Evolutionary conservation across 2,888 invertebrate species (phyloP), one percentile per base, ranked within the genome.

Genomic region (Rhogogaster chlorosoma): DNA sequence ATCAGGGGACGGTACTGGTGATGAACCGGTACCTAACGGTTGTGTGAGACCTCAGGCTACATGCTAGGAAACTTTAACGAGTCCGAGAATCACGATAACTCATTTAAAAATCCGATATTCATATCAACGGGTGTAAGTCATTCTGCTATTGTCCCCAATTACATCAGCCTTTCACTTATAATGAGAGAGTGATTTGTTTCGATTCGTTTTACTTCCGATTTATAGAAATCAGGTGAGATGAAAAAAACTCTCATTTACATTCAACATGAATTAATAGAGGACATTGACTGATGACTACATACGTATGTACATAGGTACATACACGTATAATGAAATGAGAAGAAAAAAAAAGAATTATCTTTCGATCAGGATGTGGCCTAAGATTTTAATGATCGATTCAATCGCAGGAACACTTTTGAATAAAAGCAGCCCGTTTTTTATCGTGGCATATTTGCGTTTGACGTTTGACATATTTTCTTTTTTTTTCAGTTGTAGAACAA

Each of bases 11-110:
- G 45, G 83, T 26, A 32, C 15, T n/a, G 10, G 61, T 38, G 80
- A 70, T 61, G 42, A 83, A 83, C 83, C 83, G 83, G 64, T 83
- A 45, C 32, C 49, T 83, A 83, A 83, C 83, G 83, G 83, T 83
- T 67, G 70, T 64, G 5, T 12, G 67, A 61, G 5, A 80, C 80
- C 38, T n/a, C 61, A 61, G 57, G 61, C 80, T 49, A 53, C 49
- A 57, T 80, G 80, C 36, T 61, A 61, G 38, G 57, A 38, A 61
- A 57, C 42, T 42, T 57, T 80, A 64, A 80, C 26, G 61, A 80
- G 38, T 42, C 80, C 80, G 61, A 80, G 61, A 38, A 80, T 80
- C 38, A 42, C 42, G 22, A 42, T 53, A 53, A 32, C 18, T 77
- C 49, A 77, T 77, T 53, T 53, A 26, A 53, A 77, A 18, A 53